Evolutionary conservation across 2,113 vertebrate genomes (phyloP).

Genomic region (Scalopus aquaticus): DNA sequence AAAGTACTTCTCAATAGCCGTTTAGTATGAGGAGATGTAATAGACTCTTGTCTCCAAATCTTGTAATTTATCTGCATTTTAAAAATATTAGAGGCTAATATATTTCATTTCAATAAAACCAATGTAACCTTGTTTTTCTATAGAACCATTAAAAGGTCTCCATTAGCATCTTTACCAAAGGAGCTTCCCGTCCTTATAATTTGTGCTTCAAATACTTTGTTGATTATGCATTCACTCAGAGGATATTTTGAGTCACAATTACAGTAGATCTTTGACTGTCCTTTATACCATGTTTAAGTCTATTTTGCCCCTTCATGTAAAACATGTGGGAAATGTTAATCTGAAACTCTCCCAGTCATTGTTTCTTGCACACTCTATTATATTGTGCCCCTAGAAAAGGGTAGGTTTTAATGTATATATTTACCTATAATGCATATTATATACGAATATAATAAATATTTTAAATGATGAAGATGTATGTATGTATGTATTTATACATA

Average conservation of each 20-base stretch:
- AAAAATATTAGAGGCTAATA: not conserved
- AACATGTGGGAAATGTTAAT: not conserved
- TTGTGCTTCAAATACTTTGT: slow-evolving; percentile 41
- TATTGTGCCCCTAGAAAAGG: not conserved
- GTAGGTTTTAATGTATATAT: not conserved
- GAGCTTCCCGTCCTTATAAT: slow-evolving; percentile 40
- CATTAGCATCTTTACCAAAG: slow-evolving; percentile 51
- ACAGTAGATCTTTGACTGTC: slow-evolving; percentile 4
- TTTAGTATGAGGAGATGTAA: not conserved
- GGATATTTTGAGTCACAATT: slow-evolving; percentile 41
- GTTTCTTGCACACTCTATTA: not conserved
- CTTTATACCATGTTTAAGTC: not conserved
- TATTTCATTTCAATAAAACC: slow-evolving; percentile 34
- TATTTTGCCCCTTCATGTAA: not conserved
- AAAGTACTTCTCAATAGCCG: not conserved
- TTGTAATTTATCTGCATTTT: not conserved
- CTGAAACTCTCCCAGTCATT: not conserved
- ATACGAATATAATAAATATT: no score
- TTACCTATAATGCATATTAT: not conserved
- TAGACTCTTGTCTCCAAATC: not conserved
- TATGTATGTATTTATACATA: not conserved
- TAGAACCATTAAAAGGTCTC: slow-evolving; percentile 50
- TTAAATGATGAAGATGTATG: no score
- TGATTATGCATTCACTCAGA: not conserved
- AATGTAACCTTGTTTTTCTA: slow-evolving; percentile 56